Evolutionary conservation across 2,113 vertebrate genomes (phyloP), one percentile per base, ranked within the genome.

Genomic region (Rhinopithecus roxellana): DNA sequence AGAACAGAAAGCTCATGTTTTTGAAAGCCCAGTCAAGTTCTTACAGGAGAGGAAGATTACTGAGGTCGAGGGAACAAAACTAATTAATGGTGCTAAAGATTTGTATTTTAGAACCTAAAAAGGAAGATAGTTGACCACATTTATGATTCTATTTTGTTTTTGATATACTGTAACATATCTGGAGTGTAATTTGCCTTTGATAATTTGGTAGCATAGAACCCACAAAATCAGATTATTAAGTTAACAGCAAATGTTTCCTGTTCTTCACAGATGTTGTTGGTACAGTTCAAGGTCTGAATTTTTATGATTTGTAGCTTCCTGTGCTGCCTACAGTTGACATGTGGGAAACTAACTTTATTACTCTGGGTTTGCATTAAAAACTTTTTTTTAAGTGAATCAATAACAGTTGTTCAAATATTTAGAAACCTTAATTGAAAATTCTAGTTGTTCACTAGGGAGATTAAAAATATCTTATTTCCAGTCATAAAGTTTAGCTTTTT

Each of bases 231-330:
- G 61, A 52, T 95, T 84, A 90, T 82, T 90, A 89, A 85, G 14
- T 23, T 38, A 90, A 82, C 38, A 81, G 84, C 78, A 85, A 90
- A 77, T 77, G 57, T 78, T 96, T 98, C 94, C 96, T 94, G 88
- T 82, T 72, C 93, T 89, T 72, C 81, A 17, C 82, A 83, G 85
- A 77, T 72, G 81, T 89, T 72, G 85, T 89, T 94, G 57, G 82
- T 82, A 67, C 27, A 67, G 94, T 90, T 91, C 97, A 95, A 91
- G 89, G 93, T 93, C 94, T 89, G 75, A 86, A 32, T 80, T 59
- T 93, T 90, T 50, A 89, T 96, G 85, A 97, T 96, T 96, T 97
- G 96, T 30, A 86, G 88, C 96, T 98, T 97, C 97, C 97, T 91
- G 74, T 72, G 11, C 84, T 40, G 18, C n/a, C 52, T 74, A 12